Base-by-base conservation (phyloP, 2,888 invertebrate species). In the Conomelus anceps region DNA sequence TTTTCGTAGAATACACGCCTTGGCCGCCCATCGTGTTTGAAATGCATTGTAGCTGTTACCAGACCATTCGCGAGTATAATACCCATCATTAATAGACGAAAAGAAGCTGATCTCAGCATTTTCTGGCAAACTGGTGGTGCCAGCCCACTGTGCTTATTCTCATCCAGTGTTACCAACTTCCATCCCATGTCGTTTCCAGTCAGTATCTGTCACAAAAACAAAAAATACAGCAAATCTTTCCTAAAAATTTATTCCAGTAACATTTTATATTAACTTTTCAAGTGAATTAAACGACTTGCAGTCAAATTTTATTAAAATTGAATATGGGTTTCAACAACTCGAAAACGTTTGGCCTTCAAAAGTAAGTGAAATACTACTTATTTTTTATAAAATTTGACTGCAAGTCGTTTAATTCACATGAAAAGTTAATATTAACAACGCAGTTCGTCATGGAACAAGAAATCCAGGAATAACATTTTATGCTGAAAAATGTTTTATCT, bases 11-110 rank as follows among this genome's bases (percentile, higher is more conserved):
- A 98, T 85, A 96, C 96, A 91, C 96, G 95, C 88, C 98, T 94
- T 0, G 97, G 97, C 91, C 97, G 94, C 89, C 96, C 97, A 92
- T 98, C 98, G 92, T 99, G 98, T 93, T 98, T 97, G 93, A 98
- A 98, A 91, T 97, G 96, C 96, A 99, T 98, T 7, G 98, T 98
- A 0, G 99, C 99, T 20, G 99, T 99, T 34, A 98, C 97, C 89
- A 99, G 96, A 11, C 99, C 99, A 94, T 99, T 99, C 3, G 98
- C 97, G 89, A 99, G 94, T 88, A 99, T 98, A 0, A 99, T 96
- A 0, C 97, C 96, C 97, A 99, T 98, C 7, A 99, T 98, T 23
- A 98, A 94, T 92, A 98, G 95, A 0, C 99, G 96, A 93, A 99
- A 99, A 91, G 97, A 97, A 0, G 99, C 98, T 0, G 98, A 98